Evolutionary conservation across 2,888 invertebrate species (phyloP).

Genomic region (Drosophila tripunctata): DNA sequence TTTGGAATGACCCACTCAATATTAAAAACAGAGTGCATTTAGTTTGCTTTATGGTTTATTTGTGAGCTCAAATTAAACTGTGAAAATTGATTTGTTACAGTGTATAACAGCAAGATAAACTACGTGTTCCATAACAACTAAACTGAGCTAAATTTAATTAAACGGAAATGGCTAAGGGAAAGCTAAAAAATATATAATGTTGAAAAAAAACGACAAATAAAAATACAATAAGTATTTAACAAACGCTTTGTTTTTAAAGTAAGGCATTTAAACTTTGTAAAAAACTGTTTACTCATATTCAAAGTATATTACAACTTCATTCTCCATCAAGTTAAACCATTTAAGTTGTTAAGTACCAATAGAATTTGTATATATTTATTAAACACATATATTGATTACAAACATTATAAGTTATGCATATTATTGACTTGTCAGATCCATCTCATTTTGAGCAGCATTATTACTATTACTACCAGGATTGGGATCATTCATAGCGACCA

Average conservation of each 20-base stretch:
- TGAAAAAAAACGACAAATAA: background rate
- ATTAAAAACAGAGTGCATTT: background rate
- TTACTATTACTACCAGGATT: too few relatives aligned
- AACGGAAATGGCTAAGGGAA: background rate
- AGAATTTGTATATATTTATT: background rate
- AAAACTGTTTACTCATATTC: too few relatives aligned
- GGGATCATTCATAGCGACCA: background rate
- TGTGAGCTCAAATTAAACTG: background rate
- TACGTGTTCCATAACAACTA: background rate
- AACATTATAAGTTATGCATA: background rate
- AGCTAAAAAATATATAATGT: too few relatives aligned
- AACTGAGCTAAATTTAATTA: background rate
- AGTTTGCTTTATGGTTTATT: background rate
- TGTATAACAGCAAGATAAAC: background rate
- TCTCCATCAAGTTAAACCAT: too few relatives aligned
- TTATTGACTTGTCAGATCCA: background rate
- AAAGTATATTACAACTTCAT: too few relatives aligned
- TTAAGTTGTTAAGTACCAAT: background rate
- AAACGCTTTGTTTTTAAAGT: too few relatives aligned
- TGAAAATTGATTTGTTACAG: conserved; percentile 14
- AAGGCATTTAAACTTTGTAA: too few relatives aligned
- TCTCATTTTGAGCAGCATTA: background rate
- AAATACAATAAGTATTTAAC: too few relatives aligned
- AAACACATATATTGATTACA: background rate
- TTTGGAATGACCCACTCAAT: background rate